Conservation (phyloP, 30 jellyfish, hydroid and myxozoan genomes). For the Hydra vulgaris region DNA sequence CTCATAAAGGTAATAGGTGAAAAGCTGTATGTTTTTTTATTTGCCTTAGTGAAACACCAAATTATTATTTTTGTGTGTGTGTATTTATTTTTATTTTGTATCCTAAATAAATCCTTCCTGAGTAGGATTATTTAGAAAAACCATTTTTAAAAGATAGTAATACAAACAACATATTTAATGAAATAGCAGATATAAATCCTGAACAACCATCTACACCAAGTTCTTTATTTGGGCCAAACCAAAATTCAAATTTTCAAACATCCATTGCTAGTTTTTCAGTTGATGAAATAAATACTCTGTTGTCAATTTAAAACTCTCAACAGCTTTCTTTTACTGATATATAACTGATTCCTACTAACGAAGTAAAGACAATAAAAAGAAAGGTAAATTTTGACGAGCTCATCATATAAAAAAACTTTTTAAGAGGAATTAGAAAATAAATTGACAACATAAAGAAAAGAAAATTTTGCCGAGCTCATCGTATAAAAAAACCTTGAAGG, state of each 20-base stretch:
- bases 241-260: not conserved
- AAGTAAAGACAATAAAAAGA: not conserved
- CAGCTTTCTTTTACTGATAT: constrained; percentile 1
- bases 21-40: not conserved
- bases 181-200: not conserved
- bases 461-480: too few relatives aligned
- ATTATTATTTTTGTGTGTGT: too few relatives aligned
- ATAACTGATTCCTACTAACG: not conserved
- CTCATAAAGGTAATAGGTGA: not conserved
- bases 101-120: not conserved
- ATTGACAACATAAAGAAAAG: too few relatives aligned
- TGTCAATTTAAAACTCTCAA: not conserved
- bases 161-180: not conserved
- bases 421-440: not conserved
- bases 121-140: not conserved
- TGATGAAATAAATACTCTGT: not conserved
- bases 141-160: not conserved
- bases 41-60: not conserved
- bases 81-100: not conserved
- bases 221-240: not conserved
- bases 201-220: constrained; percentile 3
- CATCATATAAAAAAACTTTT: not conserved
- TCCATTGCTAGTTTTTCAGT: constrained; percentile 7
- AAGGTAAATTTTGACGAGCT: constrained; percentile 3
- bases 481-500: too few relatives aligned